These are phyloP conservation scores for Panulirus ornatus DNA, from an alignment of 1,140 invertebrate species.

Conservation along the genomic window DNA sequence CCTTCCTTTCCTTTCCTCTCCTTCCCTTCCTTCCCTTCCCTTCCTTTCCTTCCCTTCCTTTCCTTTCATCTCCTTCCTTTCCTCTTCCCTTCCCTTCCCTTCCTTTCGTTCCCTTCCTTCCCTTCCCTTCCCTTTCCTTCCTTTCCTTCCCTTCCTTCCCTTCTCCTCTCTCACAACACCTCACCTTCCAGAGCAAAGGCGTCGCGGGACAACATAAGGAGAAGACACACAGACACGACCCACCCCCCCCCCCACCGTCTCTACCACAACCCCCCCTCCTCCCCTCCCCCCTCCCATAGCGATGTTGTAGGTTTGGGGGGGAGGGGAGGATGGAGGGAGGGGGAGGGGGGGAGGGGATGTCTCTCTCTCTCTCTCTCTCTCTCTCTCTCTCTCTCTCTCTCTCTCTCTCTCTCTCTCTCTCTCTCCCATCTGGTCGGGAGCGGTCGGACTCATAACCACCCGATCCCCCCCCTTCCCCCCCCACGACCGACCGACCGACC, in stretches of 20 bases:
- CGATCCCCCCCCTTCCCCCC: too few relatives aligned
- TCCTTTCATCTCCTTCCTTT: background rate
- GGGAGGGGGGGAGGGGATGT: background rate
- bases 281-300: too few relatives aligned
- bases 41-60: background rate
- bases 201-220: too few relatives aligned
- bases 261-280: too few relatives aligned
- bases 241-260: too few relatives aligned
- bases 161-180: too few relatives aligned
- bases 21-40: background rate
- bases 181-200: too few relatives aligned
- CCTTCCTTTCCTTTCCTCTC: background rate
- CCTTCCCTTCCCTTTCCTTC: background rate
- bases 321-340: background rate
- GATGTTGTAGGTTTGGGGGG: too few relatives aligned
- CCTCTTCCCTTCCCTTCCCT: background rate
- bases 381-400: background rate
- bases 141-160: background rate
- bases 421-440: too few relatives aligned
- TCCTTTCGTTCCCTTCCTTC: background rate
- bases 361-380: background rate
- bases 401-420: background rate
- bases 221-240: too few relatives aligned
- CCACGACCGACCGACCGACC: too few relatives aligned
- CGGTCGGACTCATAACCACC: too few relatives aligned